These are phyloP conservation scores for Nymphicus hollandicus DNA, from an alignment of 2,113 vertebrate genomes.

Conservation along the genomic window DNA sequence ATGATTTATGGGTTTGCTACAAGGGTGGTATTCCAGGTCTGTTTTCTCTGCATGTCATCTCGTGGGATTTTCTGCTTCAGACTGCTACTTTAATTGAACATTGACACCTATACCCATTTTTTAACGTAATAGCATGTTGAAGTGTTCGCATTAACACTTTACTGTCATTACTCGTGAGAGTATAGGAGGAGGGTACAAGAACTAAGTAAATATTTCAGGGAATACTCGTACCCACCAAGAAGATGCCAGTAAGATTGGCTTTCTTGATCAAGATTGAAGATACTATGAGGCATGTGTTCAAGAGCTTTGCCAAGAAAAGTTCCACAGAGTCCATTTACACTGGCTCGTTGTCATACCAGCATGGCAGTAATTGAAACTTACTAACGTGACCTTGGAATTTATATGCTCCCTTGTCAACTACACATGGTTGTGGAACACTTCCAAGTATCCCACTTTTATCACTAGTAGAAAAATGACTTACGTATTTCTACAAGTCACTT, in stretches of 20 bases:
- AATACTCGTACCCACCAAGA: fast-evolving
- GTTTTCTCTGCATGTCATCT: background rate
- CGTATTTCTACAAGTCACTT: background rate
- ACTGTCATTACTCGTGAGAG: background rate
- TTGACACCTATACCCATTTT: background rate
- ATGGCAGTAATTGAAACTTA: background rate
- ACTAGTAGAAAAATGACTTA: background rate
- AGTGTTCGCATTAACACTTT: background rate
- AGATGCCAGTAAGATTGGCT: background rate
- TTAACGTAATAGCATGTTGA: background rate
- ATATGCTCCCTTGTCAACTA: background rate
- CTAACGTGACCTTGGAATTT: background rate
- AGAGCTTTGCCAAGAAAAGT: background rate
- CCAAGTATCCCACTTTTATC: background rate
- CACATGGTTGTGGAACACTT: background rate
- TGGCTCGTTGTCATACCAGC: background rate
- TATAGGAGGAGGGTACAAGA: background rate
- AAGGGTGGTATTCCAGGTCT: background rate
- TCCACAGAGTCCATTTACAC: background rate
- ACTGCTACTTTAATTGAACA: background rate
- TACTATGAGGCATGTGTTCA: background rate
- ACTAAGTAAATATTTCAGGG: background rate
- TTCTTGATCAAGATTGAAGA: background rate
- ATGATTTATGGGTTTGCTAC: background rate
- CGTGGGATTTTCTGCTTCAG: background rate